Evolutionary conservation across 2,113 vertebrate species (phyloP).

Genomic region (Hipposideros armiger): DNA sequence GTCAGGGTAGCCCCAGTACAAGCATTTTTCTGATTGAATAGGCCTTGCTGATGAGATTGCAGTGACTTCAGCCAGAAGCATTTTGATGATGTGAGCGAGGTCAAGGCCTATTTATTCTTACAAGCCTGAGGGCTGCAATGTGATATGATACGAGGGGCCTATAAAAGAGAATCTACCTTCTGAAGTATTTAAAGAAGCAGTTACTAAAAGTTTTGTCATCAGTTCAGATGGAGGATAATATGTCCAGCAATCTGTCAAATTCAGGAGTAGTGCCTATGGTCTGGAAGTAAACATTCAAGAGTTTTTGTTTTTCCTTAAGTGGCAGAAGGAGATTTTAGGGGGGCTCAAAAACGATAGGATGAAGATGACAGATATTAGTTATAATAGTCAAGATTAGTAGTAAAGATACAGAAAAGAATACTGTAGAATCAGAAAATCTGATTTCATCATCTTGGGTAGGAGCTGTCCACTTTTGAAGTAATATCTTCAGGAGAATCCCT

Average conservation of each 20-base stretch:
- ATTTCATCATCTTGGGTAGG: not conserved
- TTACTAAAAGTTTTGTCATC: not conserved
- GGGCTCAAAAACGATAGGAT: not conserved
- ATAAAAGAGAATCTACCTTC: slow-evolving; percentile 2
- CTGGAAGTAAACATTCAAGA: not conserved
- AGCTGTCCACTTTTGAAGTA: not conserved
- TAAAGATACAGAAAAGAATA: not conserved
- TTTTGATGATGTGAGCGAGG: slow-evolving; percentile 20
- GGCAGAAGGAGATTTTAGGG: not conserved
- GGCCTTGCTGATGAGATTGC: not conserved
- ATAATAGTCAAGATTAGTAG: not conserved
- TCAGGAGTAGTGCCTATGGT: not conserved
- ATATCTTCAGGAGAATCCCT: not conserved
- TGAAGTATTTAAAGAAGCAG: not conserved
- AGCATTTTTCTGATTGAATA: not conserved
- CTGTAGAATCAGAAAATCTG: not conserved
- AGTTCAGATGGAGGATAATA: not conserved
- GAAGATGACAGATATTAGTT: not conserved
- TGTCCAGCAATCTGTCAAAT: not conserved
- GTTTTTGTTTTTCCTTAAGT: slow-evolving; percentile 32
- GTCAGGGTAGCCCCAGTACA: not conserved
- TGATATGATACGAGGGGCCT: not conserved
- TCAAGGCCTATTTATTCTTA: not conserved
- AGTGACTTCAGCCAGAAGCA: not conserved
- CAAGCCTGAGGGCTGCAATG: not conserved